Percentiles rank a stretch among this genome's conserved stretches.
These are phyloP conservation scores for Sinonovacula constricta DNA, from an alignment of 1,140 invertebrate genomes.

Conservation along the genomic window DNA sequence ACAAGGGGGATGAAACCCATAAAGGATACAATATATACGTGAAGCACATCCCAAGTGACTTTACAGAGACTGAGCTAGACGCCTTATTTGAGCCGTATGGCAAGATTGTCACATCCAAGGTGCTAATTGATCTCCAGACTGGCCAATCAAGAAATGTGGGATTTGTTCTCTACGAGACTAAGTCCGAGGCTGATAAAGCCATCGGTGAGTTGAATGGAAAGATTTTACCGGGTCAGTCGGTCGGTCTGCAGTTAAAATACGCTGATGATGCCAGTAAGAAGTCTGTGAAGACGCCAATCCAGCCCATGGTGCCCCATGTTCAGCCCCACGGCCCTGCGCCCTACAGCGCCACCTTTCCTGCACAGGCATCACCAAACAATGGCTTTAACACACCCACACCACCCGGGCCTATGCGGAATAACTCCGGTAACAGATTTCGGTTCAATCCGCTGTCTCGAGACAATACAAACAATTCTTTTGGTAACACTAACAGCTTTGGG, in stretches of 20 bases:
- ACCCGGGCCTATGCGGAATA: slow-evolving; percentile 42
- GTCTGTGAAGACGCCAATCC: neutral
- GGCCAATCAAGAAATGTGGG: slow-evolving; percentile 91
- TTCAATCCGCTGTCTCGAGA: slow-evolving; percentile 59
- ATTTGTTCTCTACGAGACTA: slow-evolving; percentile 85
- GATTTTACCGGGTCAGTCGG: slow-evolving; percentile 88
- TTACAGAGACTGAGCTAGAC: slow-evolving; percentile 85
- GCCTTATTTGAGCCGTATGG: slow-evolving; percentile 91
- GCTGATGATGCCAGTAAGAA: slow-evolving; percentile 90
- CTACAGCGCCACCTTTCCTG: neutral
- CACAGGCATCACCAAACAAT: slow-evolving; percentile 2
- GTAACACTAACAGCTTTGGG: neutral
- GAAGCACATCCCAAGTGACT: slow-evolving; percentile 89
- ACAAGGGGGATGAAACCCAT: slow-evolving; percentile 92
- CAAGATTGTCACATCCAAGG: slow-evolving; percentile 92
- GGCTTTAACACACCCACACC: slow-evolving; percentile 12
- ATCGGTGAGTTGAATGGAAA: slow-evolving; percentile 90
- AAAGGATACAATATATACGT: slow-evolving; percentile 97
- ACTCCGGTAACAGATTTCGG: slow-evolving; percentile 35
- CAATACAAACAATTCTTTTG: neutral
- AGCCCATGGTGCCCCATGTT: slow-evolving; percentile 18
- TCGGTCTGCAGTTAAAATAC: slow-evolving; percentile 90
- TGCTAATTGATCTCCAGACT: slow-evolving; percentile 91
- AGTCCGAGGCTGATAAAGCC: slow-evolving; percentile 88
- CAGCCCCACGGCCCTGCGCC: neutral